Conservation (phyloP, 2,797 vertebrate genomes). For the Fratercula arctica region DNA sequence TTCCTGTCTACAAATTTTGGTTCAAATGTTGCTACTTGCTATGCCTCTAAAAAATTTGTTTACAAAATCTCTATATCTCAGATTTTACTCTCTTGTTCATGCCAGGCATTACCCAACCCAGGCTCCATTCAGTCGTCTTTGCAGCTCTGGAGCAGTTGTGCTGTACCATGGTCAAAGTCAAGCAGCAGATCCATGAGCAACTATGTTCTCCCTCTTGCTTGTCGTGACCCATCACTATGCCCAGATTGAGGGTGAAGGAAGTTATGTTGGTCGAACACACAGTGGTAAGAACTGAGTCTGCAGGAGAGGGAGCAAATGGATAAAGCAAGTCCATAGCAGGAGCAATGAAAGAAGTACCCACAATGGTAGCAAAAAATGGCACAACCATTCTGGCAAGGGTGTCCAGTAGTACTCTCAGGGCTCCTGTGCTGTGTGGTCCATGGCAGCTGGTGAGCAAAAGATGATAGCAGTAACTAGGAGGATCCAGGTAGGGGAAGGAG, state of each 20-base stretch:
- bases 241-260: neutral
- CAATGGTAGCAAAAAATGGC: neutral
- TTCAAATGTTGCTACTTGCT: neutral
- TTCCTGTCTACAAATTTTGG: neutral
- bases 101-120: neutral
- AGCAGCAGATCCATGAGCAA: neutral
- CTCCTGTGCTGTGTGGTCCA: neutral
- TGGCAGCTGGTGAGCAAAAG: neutral
- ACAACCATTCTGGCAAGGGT: neutral
- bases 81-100: neutral
- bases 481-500: neutral
- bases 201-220: neutral
- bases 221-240: neutral
- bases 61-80: neutral
- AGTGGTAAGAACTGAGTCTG: neutral
- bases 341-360: neutral
- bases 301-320: neutral
- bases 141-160: neutral
- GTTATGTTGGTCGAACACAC: accelerated
- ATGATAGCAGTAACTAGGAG: neutral
- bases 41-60: neutral
- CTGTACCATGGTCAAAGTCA: neutral
- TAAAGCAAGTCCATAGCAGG: neutral
- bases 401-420: neutral
- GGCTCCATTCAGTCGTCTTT: neutral